Percentiles rank a stretch among this genome's conserved stretches.
These are phyloP conservation scores for Pygoscelis antarcticus DNA, from an alignment of 2,113 vertebrate genomes.

Conservation along the genomic window DNA sequence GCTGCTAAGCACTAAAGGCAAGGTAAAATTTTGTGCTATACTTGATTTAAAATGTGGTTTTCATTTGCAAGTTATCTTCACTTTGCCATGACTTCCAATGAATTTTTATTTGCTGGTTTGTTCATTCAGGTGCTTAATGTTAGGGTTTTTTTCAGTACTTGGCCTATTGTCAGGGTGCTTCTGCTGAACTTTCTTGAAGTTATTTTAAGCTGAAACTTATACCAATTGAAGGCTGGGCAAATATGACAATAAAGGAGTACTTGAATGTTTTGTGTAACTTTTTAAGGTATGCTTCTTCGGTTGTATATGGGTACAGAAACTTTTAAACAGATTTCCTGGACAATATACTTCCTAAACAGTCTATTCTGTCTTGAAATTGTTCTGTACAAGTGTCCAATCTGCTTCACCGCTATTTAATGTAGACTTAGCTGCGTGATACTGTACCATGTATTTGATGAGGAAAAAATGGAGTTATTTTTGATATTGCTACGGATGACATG, in stretches of 20 bases:
- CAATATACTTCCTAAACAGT: not conserved
- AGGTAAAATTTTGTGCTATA: conserved; percentile 38
- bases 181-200: conserved; percentile 11
- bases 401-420: not conserved
- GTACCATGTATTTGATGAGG: not conserved
- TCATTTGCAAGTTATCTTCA: conserved; percentile 36
- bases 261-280: not conserved
- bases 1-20: conserved; percentile 16
- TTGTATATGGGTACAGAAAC: not conserved
- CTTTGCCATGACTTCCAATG: conserved; percentile 37
- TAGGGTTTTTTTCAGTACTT: not conserved
- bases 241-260: not conserved
- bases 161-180: conserved; percentile 13
- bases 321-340: conserved; percentile 1
- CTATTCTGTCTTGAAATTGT: not conserved
- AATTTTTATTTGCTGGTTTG: not conserved
- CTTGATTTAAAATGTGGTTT: conserved; percentile 48
- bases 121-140: conserved; percentile 38
- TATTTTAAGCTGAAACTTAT: conserved; percentile 18
- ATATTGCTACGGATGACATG: not conserved
- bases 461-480: not conserved
- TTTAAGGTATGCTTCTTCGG: not conserved
- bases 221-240: not conserved
- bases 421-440: not conserved
- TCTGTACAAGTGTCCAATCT: not conserved